Conservation (phyloP, 1,140 invertebrate genomes). For the Hirudo medicinalis region DNA sequence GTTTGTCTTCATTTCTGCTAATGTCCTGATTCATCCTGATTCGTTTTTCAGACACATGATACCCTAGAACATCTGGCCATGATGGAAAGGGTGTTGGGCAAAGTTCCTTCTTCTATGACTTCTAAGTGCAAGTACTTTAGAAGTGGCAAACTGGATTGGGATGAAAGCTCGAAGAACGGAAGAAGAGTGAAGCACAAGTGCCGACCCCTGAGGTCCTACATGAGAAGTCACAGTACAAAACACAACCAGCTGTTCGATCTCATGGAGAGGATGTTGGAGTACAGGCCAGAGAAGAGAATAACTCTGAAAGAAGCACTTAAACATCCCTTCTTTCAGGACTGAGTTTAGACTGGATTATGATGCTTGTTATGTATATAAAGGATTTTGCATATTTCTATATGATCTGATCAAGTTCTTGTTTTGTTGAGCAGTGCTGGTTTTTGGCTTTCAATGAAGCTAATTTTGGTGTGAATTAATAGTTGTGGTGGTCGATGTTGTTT, state of each 20-base stretch:
- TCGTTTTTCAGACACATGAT: constrained; percentile 73
- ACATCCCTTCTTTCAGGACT: constrained; percentile 69
- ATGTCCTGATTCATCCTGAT: not conserved
- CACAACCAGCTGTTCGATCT: constrained; percentile 84
- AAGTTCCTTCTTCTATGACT: constrained; percentile 88
- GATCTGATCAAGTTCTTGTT: too few species aligned
- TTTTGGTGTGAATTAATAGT: too few species aligned
- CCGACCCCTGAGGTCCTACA: constrained; percentile 87
- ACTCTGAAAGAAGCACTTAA: constrained; percentile 70
- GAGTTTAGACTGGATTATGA: too few species aligned
- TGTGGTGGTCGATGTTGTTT: too few species aligned
- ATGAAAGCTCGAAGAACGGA: constrained; percentile 32
- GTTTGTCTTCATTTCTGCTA: not conserved
- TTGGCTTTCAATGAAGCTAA: too few species aligned
- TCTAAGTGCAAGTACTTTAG: constrained; percentile 60
- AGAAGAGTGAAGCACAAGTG: constrained; percentile 62
- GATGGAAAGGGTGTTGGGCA: constrained; percentile 95
- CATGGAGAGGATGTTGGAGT: constrained; percentile 87
- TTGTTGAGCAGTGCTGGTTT: too few species aligned
- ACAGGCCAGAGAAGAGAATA: constrained; percentile 79
- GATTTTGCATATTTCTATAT: too few species aligned
- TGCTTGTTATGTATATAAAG: too few species aligned
- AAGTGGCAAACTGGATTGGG: constrained; percentile 37
- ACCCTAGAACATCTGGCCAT: constrained; percentile 97
- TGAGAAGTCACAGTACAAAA: constrained; percentile 63